Percentiles rank a stretch among this genome's conserved stretches.
Conservation (phyloP, 2,888 invertebrate species). For the Onthophagus sagittarius region DNA sequence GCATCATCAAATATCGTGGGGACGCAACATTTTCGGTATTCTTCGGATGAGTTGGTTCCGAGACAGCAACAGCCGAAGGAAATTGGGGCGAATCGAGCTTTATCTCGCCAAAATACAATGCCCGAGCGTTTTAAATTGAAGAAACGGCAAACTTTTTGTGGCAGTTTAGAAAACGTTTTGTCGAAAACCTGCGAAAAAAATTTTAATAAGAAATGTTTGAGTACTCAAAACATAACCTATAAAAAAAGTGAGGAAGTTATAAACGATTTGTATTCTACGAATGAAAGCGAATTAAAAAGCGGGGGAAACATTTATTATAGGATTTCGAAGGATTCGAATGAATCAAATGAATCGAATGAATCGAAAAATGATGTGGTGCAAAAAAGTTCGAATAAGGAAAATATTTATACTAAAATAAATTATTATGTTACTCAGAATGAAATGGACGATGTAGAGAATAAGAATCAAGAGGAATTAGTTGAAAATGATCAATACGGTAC, state of each 20-base stretch:
- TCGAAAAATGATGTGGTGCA: background rate
- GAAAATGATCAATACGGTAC: constrained; percentile 23
- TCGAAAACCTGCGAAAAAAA: background rate
- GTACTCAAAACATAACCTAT: background rate
- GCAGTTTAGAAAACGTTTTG: constrained; percentile 33
- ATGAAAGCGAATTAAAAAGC: constrained; percentile 28
- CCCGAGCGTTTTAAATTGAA: constrained; percentile 32
- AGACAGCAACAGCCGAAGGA: background rate
- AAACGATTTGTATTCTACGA: background rate
- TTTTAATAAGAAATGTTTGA: background rate
- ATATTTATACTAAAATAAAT: constrained; percentile 16
- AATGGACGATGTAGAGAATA: background rate
- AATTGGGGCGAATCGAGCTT: background rate
- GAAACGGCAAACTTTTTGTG: constrained; percentile 34
- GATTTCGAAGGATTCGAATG: constrained; percentile 22
- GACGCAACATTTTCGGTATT: constrained; percentile 47
- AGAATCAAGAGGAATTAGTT: background rate
- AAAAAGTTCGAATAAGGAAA: background rate
- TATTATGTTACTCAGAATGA: constrained; percentile 12
- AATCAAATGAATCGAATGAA: constrained; percentile 9
- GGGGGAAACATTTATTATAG: constrained; percentile 25
- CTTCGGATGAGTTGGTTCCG: constrained; percentile 39
- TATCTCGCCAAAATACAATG: constrained; percentile 31
- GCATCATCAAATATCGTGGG: constrained; percentile 29
- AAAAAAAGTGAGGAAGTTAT: background rate